Conservation (phyloP, 2,888 invertebrate species). For the Tipula unca region DNA sequence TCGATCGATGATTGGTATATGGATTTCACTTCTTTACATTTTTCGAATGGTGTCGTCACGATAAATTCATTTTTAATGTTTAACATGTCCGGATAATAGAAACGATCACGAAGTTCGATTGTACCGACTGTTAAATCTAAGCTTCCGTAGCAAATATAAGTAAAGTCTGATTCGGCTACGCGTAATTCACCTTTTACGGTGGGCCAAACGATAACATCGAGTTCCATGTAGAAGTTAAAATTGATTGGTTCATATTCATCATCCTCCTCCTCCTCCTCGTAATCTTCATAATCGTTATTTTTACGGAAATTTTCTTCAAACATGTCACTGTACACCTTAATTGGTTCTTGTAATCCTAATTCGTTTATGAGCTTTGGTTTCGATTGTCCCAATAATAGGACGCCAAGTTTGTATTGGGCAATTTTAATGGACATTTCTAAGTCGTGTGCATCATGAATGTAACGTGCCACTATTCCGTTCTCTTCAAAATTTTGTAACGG, state of each 20-base stretch:
- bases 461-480: constrained; percentile 63
- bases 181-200: constrained; percentile 48
- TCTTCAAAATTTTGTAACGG: constrained; percentile 71
- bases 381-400: constrained; percentile 34
- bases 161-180: constrained; percentile 46
- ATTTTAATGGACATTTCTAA: constrained; percentile 61
- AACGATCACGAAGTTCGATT: constrained; percentile 48
- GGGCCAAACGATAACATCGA: constrained; percentile 50
- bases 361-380: constrained; percentile 37
- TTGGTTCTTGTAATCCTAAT: constrained; percentile 28
- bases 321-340: constrained; percentile 19
- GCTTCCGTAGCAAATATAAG: constrained; percentile 43
- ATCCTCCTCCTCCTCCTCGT: constrained; percentile 37
- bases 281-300: constrained; percentile 31
- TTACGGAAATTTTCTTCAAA: constrained; percentile 25
- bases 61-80: constrained; percentile 47
- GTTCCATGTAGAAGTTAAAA: constrained; percentile 44
- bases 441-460: constrained; percentile 53
- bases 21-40: constrained; percentile 43
- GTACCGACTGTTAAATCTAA: constrained; percentile 48
- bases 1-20: constrained; percentile 44
- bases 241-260: constrained; percentile 43
- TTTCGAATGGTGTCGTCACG: constrained; percentile 47
- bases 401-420: constrained; percentile 55
- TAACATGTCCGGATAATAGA: constrained; percentile 46